Conservation (phyloP, 2,797 vertebrate genomes). For the Kryptopterus vitreolus region DNA sequence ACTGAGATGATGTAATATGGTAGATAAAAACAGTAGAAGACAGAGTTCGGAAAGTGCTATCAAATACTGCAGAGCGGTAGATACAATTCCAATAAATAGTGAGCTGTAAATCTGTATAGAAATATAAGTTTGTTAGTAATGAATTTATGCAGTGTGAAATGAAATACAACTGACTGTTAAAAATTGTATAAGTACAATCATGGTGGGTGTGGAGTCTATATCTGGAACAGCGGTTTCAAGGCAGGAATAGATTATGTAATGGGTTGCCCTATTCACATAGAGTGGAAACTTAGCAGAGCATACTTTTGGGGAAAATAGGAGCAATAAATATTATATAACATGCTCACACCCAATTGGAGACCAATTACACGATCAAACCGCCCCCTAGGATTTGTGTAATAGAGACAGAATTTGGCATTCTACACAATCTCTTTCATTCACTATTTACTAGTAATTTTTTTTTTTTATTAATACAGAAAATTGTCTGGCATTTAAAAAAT, state of each 20-base stretch:
- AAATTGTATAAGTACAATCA: background rate
- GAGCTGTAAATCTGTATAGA: too few relatives aligned
- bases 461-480: background rate
- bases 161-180: too few relatives aligned
- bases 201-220: background rate
- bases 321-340: background rate
- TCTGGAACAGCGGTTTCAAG: background rate
- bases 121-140: too few relatives aligned
- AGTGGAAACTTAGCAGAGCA: background rate
- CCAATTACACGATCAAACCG: background rate
- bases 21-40: too few relatives aligned
- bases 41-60: too few relatives aligned
- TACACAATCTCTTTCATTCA: too few relatives aligned
- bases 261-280: background rate
- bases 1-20: too few relatives aligned
- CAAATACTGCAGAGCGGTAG: too few relatives aligned
- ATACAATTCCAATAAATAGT: too few relatives aligned
- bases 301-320: background rate
- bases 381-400: background rate
- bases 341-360: background rate
- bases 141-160: too few relatives aligned
- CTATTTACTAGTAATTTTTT: background rate
- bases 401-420: background rate
- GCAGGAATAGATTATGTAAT: background rate
- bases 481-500: background rate